Base-by-base conservation (phyloP, 92 coral and sea anemone genomes). In the Siderastrea siderea region DNA sequence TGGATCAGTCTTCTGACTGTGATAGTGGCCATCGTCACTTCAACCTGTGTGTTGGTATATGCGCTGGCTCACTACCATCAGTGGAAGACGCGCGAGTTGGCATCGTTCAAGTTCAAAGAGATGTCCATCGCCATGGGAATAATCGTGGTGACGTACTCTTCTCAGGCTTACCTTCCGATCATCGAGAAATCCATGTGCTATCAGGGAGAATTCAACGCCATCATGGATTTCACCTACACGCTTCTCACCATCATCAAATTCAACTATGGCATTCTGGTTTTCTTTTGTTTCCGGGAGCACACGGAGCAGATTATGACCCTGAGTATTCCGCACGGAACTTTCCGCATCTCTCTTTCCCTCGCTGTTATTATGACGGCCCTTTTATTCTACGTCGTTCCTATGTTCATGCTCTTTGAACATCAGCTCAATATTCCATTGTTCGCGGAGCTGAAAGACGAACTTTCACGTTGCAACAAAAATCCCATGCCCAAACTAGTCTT, bases 201-300 rank as follows among this genome's bases (percentile, higher is more conserved):
- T 84, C 92, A 91, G 14, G 98, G 97, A 8, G 98, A 95, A 78
- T 95, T 95, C 70, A 95, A 95, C 84, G 98, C 98, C 81, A 95
- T 95, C 84, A 95, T 95, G 98, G 96, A 95, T 67, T 95, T 95
- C 80, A 93, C 98, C 79, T 95, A 95, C 85, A 93, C 96, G 26
- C 92, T 95, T 14, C 92, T 95, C 15, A 95, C 98, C 63, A 92
- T 95, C 1, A 91, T 95, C 93, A 95, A 95, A 87, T 95, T 88
- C 89, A 95, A 91, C 92, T 95, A 95, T 72, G 98, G 98, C 11
- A 93, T 95, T 72, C 77, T 95, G 82, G 98, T 95, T 62, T 95
- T 87, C 87, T 95, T 95, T 78, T 91, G 93, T 86, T 95, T 95
- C 76, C 95, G 94, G 2, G 92, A 95, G 68, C 96, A 95, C 91